Base-by-base conservation (phyloP, 2,888 invertebrate genomes). In the Caenorhabditis sulstoni region DNA sequence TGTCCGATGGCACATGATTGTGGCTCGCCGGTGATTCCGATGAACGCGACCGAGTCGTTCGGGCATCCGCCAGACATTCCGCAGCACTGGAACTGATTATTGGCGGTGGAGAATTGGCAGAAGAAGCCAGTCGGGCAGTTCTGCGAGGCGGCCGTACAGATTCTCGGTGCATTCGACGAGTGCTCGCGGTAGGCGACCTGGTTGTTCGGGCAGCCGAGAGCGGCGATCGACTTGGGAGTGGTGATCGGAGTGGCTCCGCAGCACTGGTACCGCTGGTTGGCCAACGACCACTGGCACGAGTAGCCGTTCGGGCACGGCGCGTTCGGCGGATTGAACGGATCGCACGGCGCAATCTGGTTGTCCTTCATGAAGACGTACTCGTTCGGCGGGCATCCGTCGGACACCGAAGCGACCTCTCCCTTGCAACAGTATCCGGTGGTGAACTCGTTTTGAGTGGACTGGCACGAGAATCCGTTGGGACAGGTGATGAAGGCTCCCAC, bases 311-410 rank as follows among this genome's bases (percentile, higher is more conserved):
- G 86, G 55, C 86, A 86, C 45, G 86, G 86, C 12, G 86, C 86
- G 47, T 86, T 86, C 16, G 86, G 86, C 39, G 86, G 86, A 55
- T 86, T 86, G 84, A 86, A 86, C 53, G 89, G 89, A 79, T 89
- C 89, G 53, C 89, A 89, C 11, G 87, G 85, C 4, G 89, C 89
- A 62, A 89, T 89, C 70, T 87, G 86, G 68, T 87, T 86, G 66
- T 89, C 88, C 75, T 88, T 87, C 88, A 89, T 89, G 84, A 81
- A 89, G 50, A 89, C 89, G 65, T 82, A 89, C 74, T 89, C 88
- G 57, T 87, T 87, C n/a, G 89, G 89, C 18, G 89, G 89, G 58
- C 89, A 89, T 9, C 89, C 89, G 59, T 89, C 89, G 45, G 82
- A 87, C 2, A 88, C 85, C 22, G 86, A 84, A 9, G 87, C 81